Percentiles rank a stretch among this genome's conserved stretches.
Evolutionary conservation across 2,888 invertebrate species (phyloP).

Genomic region (Ophion ventricosus): DNA sequence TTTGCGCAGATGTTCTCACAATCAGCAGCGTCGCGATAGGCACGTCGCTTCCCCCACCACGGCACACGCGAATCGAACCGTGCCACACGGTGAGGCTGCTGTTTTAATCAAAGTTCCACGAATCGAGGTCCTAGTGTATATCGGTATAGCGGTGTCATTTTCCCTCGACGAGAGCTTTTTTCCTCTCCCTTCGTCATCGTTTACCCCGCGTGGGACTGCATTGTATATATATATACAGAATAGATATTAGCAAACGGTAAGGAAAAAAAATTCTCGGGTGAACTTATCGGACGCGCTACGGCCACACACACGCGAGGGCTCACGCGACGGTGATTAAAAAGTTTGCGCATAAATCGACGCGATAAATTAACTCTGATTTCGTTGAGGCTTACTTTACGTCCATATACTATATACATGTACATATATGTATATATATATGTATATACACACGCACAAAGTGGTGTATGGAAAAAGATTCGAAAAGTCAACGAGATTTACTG

Average conservation of each 20-base stretch:
- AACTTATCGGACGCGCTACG: conserved; percentile 61
- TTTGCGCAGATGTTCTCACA: neutral
- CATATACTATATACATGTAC: conserved; percentile 20
- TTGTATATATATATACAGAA: conserved; percentile 28
- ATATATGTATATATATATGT: neutral
- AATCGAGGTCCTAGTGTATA: neutral
- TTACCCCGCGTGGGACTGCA: conserved; percentile 26
- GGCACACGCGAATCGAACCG: neutral
- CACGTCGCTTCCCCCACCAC: neutral
- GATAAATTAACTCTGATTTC: conserved; percentile 67
- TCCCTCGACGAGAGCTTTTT: conserved; percentile 10
- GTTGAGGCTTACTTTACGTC: conserved; percentile 43
- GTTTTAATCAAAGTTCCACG: neutral
- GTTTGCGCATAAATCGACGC: conserved; percentile 67
- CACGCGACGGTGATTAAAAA: conserved; percentile 68
- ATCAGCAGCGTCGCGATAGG: neutral
- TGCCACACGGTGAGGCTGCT: neutral
- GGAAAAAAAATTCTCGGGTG: conserved; percentile 40
- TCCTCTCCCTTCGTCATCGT: conserved; percentile 1
- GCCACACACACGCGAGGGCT: conserved; percentile 48
- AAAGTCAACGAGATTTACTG: conserved; percentile 66
- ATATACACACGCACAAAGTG: conserved; percentile 10
- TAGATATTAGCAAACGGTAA: conserved; percentile 24
- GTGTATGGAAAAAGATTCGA: conserved; percentile 59
- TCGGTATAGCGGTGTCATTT: conserved; percentile 2